Evolutionary conservation across 2,888 invertebrate genomes (phyloP).

Genomic region (Alcis repandata): DNA sequence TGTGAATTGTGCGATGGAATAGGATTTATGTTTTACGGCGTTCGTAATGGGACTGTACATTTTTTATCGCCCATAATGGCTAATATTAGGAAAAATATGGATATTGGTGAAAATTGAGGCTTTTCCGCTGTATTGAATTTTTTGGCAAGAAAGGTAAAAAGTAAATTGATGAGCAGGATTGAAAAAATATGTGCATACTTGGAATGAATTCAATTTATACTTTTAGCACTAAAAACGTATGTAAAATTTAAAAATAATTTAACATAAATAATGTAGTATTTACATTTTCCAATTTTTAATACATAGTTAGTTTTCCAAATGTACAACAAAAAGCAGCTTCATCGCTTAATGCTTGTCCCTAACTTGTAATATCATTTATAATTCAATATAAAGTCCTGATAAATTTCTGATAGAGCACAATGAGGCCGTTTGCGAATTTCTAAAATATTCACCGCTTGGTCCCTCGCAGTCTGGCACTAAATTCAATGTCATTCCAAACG

Average conservation of each 20-base stretch:
- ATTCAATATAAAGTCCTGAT: not conserved
- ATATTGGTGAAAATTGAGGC: not conserved
- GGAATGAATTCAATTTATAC: too few species aligned
- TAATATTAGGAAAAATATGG: conserved; percentile 11
- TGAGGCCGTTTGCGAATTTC: conserved; percentile 19
- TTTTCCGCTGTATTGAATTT: not conserved
- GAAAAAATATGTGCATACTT: too few species aligned
- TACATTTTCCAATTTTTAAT: too few species aligned
- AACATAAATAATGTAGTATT: too few species aligned
- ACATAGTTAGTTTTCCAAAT: too few species aligned
- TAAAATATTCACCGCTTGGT: conserved; percentile 38
- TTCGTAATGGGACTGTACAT: conserved; percentile 19
- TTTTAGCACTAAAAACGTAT: too few species aligned
- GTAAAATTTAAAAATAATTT: too few species aligned
- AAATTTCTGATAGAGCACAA: conserved; percentile 11
- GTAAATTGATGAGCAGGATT: too few species aligned
- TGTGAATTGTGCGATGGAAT: conserved; percentile 39
- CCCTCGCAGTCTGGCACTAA: conserved; percentile 43
- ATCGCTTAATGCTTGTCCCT: not conserved
- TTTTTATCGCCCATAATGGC: conserved; percentile 21
- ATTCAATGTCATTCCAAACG: conserved; percentile 46
- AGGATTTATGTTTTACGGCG: conserved; percentile 26
- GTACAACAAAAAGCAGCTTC: too few species aligned
- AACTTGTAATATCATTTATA: not conserved
- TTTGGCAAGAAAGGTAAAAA: not conserved